Conservation (phyloP, 1,140 invertebrate genomes). For the Bombus confusus region DNA sequence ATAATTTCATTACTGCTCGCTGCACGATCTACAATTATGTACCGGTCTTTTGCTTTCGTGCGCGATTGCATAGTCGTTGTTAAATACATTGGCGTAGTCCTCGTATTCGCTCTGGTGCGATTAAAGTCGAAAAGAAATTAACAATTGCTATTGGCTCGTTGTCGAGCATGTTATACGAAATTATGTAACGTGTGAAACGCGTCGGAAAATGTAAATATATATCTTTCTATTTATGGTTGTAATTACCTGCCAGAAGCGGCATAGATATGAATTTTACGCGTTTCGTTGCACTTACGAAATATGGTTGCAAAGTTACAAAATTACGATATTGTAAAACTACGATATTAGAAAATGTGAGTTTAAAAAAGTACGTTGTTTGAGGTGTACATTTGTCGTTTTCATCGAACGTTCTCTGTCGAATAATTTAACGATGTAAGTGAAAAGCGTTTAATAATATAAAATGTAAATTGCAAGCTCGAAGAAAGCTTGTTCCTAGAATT, state of each 20-base stretch:
- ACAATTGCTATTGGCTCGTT: neutral
- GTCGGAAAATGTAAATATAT: neutral
- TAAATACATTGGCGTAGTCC: neutral
- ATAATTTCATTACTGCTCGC: neutral
- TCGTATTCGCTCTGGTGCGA: neutral
- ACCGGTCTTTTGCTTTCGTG: neutral
- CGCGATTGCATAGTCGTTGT: neutral
- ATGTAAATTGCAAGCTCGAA: neutral
- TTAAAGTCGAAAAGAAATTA: neutral
- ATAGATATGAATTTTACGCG: neutral
- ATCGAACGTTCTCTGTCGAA: too few species aligned
- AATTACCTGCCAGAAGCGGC: neutral
- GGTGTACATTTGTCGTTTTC: too few species aligned
- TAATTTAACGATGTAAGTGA: neutral
- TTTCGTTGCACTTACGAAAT: neutral
- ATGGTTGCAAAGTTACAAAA: too few species aligned
- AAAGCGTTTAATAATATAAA: neutral
- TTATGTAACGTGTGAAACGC: neutral
- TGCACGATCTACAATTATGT: neutral
- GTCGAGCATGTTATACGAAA: neutral
- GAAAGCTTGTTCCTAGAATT: neutral
- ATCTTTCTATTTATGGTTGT: neutral
- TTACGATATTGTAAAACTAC: too few species aligned
- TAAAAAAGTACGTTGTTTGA: too few species aligned
- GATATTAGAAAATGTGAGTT: too few species aligned